These are phyloP conservation scores for Tetragonula clypearis DNA, from an alignment of 1,140 invertebrate species.

Conservation along the genomic window DNA sequence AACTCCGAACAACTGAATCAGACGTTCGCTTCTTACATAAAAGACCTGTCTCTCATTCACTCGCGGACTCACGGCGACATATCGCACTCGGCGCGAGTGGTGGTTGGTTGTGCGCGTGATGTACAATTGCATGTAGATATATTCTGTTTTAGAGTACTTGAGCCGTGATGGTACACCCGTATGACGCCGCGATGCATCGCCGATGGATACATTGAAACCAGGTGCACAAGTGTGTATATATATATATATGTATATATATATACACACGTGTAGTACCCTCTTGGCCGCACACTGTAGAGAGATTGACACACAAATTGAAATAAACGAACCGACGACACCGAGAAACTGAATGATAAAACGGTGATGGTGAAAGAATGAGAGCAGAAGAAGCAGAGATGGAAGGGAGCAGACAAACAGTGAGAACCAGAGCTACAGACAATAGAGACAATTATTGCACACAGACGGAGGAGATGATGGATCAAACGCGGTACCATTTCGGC, in stretches of 20 bases:
- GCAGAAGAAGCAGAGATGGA: conserved; percentile 1
- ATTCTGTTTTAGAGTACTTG: conserved; percentile 53
- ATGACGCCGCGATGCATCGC: conserved; percentile 11
- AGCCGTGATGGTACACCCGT: conserved; percentile 31
- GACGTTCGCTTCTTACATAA: conserved; percentile 18
- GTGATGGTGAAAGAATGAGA: conserved; percentile 27
- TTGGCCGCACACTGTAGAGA: conserved; percentile 4
- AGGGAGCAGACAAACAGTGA: conserved; percentile 44
- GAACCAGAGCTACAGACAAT: conserved; percentile 52
- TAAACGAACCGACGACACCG: conserved; percentile 44
- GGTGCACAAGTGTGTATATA: not conserved
- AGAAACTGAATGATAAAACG: conserved; percentile 54
- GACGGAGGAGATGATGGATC: conserved; percentile 61
- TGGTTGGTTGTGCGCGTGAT: not conserved
- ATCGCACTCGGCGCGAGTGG: conserved; percentile 10
- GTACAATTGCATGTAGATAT: conserved; percentile 46
- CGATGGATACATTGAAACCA: conserved; percentile 26
- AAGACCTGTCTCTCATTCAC: conserved; percentile 33
- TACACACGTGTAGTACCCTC: not conserved
- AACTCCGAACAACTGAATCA: conserved; percentile 4
- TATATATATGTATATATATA: no score
- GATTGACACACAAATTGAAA: conserved; percentile 60
- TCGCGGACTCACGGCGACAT: not conserved
- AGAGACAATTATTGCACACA: conserved; percentile 67
- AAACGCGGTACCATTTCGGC: conserved; percentile 60